These are phyloP conservation scores for Chionis minor DNA, from an alignment of 2,113 vertebrate genomes.

Conservation along the genomic window DNA sequence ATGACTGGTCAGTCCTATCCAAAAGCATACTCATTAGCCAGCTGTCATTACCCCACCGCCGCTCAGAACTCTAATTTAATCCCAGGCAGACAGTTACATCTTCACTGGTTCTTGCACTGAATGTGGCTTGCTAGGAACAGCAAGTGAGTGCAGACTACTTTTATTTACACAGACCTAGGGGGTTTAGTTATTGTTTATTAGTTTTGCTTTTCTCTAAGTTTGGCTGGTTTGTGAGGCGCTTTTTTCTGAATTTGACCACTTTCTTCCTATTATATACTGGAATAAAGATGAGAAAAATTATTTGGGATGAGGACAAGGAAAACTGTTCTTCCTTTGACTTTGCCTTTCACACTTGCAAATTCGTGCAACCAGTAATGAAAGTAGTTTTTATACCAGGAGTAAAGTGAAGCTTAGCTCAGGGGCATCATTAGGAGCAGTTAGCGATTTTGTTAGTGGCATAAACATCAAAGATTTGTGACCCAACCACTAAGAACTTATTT, in stretches of 20 bases:
- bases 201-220: not conserved
- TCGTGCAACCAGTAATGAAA: not conserved
- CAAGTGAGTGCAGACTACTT: not conserved
- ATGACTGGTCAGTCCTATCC: not conserved
- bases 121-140: not conserved
- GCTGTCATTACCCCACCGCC: not conserved
- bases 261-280: not conserved
- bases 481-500: constrained; percentile 13
- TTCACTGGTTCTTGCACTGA: not conserved
- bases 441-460: constrained; percentile 23
- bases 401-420: constrained; percentile 24
- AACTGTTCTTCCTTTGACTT: not conserved
- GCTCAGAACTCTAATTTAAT: not conserved
- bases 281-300: not conserved
- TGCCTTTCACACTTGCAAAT: not conserved
- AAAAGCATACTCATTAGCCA: not conserved
- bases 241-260: not conserved
- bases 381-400: constrained; percentile 3
- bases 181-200: not conserved
- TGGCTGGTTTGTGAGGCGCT: rapidly evolving
- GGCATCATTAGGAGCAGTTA: constrained; percentile 16
- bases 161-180: not conserved
- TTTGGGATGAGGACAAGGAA: not conserved
- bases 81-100: not conserved
- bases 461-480: constrained; percentile 21